Percentiles rank a stretch among this genome's conserved stretches.
These are phyloP conservation scores for Spatula clypeata DNA, from an alignment of 2,797 vertebrate genomes.

Conservation along the genomic window DNA sequence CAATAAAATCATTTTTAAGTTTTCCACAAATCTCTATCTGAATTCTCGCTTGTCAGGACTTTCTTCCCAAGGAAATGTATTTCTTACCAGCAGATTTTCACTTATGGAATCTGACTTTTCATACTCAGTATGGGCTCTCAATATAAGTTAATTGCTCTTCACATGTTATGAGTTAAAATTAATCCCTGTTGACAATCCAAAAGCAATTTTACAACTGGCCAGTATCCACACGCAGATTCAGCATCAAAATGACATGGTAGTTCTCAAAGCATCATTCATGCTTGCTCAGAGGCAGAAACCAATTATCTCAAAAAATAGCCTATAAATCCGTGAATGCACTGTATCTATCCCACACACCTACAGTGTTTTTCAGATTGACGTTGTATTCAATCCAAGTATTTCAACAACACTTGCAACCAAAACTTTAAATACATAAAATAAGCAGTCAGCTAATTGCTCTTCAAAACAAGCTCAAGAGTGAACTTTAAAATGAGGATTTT, in stretches of 20 bases:
- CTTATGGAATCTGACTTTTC: background rate
- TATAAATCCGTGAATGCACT: background rate
- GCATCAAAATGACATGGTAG: background rate
- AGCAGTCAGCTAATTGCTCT: background rate
- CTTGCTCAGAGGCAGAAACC: background rate
- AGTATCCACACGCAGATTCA: background rate
- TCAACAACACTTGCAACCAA: background rate
- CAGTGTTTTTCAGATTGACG: background rate
- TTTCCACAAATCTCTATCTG: background rate
- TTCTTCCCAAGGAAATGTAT: background rate
- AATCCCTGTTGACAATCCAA: background rate
- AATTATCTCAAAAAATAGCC: background rate
- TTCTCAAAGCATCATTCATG: background rate
- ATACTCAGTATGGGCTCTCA: background rate
- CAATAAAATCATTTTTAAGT: constrained; percentile 1
- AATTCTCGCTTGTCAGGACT: background rate
- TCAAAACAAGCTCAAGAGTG: background rate
- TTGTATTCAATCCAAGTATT: background rate
- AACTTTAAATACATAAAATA: background rate
- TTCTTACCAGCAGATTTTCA: constrained; percentile 13
- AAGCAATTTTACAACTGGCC: background rate
- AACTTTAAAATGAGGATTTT: background rate
- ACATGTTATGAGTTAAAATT: background rate
- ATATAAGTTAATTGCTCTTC: background rate
- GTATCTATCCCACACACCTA: background rate